Evolutionary conservation across 1,140 invertebrate genomes (phyloP), one percentile per base, ranked within the genome.

Genomic region (Drosophila nannoptera): DNA sequence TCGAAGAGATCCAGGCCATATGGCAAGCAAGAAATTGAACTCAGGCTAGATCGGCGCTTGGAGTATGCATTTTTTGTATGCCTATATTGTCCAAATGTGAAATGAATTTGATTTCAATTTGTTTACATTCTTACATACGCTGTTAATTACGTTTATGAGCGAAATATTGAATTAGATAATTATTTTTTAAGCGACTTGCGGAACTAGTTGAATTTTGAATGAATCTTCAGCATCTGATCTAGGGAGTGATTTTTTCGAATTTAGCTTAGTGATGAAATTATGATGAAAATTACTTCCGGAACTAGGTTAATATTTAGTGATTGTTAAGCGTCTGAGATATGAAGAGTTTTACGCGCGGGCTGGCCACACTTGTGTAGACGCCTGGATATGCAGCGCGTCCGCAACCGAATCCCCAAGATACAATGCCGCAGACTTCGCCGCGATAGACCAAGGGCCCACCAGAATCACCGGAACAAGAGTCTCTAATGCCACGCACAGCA

Each of bases 361-460:
- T 88, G 16, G 93, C 93, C 2, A 96, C 92, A 69, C 93, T 92
- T 0, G 95, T 95, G 81, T 96, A 96, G 0, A 96, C 94, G 9
- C 95, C 95, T 3, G 95, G 95, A 84, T 92, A 94, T 2, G 91
- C 90, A 0, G 92, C 83, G 40, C 93, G 90, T 0, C 92, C 95
- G 83, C 95, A 96, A 6, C 87, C 87, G 12, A 88, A 83, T 49
- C 87, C 87, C 87, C 87, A 88, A 2, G 94, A 95, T 0, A 94
- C 92, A 50, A 95, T 90, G 36, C 94, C 94, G 33, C 92, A 90
- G 2, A 93, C 81, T 45, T 89, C 78, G 2, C 90, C 90, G 11
- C 90, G 82, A 35, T 90, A 83, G 0, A 92, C 92, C 4, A 93
- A 73, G 5, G 93, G 93, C 12, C 93, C 93, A 32, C 93, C 93